Conservation (phyloP, 2,797 vertebrate genomes). For the Eurystomus glaucurus region DNA sequence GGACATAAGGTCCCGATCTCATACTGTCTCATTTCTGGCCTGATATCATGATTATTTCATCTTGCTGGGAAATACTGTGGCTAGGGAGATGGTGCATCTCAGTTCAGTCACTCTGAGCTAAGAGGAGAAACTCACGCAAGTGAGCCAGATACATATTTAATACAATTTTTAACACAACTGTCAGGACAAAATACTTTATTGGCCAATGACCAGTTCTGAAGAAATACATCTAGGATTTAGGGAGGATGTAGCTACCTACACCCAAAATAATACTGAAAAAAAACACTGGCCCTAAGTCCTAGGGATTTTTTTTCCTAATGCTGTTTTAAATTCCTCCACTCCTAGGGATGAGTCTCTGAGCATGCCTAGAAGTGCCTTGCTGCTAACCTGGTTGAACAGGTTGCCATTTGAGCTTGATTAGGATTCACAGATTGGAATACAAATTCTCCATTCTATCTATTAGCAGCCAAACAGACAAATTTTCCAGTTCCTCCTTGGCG, state of each 20-base stretch:
- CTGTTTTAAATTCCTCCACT: not conserved
- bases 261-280: not conserved
- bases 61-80: slow-evolving; percentile 5
- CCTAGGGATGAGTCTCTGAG: not conserved
- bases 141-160: not conserved
- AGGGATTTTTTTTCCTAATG: not conserved
- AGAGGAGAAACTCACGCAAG: not conserved
- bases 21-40: not conserved
- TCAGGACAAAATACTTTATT: not conserved
- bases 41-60: slow-evolving; percentile 43
- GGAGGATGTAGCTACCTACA: not conserved
- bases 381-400: not conserved
- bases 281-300: not conserved
- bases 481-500: not conserved
- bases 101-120: not conserved
- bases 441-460: not conserved
- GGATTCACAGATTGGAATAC: not conserved
- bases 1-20: not conserved
- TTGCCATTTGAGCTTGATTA: not conserved
- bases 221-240: not conserved
- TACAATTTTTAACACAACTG: not conserved
- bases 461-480: not conserved
- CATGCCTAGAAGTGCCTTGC: not conserved
- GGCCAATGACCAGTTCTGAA: not conserved
- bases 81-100: not conserved